Conservation (phyloP, 2,888 invertebrate species). For the Drosophila sordidapex region DNA sequence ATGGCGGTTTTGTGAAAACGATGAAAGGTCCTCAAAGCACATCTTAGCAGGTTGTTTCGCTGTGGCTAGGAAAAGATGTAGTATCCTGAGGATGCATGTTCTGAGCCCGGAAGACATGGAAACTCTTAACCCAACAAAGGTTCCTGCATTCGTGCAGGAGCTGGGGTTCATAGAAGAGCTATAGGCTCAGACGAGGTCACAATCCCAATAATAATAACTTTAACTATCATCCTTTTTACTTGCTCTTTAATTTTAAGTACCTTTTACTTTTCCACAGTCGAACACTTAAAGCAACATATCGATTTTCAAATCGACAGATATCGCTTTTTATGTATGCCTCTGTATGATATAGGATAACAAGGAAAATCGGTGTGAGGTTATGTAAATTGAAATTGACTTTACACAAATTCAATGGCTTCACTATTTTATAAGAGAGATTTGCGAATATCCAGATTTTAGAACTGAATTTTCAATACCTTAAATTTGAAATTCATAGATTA, state of each 20-base stretch:
- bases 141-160: neutral
- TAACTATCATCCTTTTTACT: neutral
- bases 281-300: neutral
- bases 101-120: neutral
- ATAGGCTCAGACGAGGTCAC: rapidly evolving
- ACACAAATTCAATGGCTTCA: neutral
- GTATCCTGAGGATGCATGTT: neutral
- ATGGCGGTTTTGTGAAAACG: neutral
- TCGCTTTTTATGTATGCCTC: neutral
- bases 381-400: neutral
- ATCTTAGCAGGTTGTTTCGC: neutral
- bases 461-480: too few species aligned
- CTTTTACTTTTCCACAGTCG: neutral
- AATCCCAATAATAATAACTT: neutral
- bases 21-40: neutral
- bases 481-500: too few species aligned
- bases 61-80: neutral
- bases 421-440: neutral
- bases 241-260: neutral
- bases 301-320: neutral
- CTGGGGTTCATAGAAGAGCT: neutral
- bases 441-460: too few species aligned
- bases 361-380: neutral
- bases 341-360: neutral
- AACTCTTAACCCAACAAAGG: neutral